These are phyloP conservation scores for Drosophila takahashii DNA, from an alignment of 1,140 invertebrate species.

Conservation along the genomic window DNA sequence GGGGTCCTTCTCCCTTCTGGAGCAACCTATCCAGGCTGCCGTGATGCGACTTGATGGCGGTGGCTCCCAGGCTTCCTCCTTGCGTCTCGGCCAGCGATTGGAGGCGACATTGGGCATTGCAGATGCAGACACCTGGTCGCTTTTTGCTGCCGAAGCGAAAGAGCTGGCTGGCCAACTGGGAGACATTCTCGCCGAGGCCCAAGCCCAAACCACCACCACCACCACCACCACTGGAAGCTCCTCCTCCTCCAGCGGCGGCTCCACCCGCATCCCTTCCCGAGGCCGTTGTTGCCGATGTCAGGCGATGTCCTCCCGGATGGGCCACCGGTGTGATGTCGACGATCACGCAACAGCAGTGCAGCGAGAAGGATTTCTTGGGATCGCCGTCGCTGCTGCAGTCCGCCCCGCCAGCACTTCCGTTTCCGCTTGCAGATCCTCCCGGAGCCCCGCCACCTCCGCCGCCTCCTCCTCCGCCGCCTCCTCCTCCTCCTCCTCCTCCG, in stretches of 20 bases:
- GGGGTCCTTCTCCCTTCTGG: conserved; percentile 38
- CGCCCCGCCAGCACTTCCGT: conserved; percentile 35
- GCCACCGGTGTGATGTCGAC: conserved; percentile 85
- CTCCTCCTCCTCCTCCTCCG: conserved; percentile 13
- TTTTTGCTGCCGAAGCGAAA: conserved; percentile 84
- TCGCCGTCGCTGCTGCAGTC: conserved; percentile 54
- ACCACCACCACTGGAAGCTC: conserved; percentile 62
- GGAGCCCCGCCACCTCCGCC: conserved; percentile 6
- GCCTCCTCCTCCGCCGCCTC: background rate
- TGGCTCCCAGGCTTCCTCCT: conserved; percentile 53
- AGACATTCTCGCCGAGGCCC: conserved; percentile 77
- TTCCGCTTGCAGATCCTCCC: background rate
- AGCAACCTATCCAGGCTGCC: conserved; percentile 79
- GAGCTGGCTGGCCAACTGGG: conserved; percentile 78
- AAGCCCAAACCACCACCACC: conserved; percentile 81
- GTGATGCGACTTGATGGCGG: conserved; percentile 79
- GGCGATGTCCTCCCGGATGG: conserved; percentile 71
- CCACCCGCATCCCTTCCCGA: conserved; percentile 82
- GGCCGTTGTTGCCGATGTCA: conserved; percentile 85
- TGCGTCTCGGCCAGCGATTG: conserved; percentile 65
- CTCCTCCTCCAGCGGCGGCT: conserved; percentile 70
- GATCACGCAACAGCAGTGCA: conserved; percentile 85
- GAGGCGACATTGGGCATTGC: conserved; percentile 81
- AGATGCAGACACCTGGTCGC: conserved; percentile 78
- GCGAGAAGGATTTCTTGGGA: conserved; percentile 84